These are phyloP conservation scores for Tenrec ecaudatus DNA, from an alignment of 2,113 vertebrate species.

Conservation along the genomic window DNA sequence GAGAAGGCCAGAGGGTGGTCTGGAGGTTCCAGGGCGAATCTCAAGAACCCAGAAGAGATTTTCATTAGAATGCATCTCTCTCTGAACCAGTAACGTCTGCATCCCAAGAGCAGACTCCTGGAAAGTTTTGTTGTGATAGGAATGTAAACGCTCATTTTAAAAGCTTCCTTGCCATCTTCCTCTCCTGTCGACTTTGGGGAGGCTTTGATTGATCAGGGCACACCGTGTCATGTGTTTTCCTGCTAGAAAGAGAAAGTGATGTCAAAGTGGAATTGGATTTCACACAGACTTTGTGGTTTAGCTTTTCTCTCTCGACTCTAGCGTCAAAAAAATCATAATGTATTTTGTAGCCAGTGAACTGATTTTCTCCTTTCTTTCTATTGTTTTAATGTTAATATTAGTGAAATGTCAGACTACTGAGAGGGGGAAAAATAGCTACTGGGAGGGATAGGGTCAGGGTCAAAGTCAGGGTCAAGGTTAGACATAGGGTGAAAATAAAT, in stretches of 20 bases:
- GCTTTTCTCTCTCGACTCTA: conserved; percentile 28
- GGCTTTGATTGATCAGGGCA: conserved; percentile 54
- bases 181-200: conserved; percentile 6
- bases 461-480: too few relatives aligned
- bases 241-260: conserved; percentile 47
- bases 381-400: too few relatives aligned
- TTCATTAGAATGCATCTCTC: background rate
- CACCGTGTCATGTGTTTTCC: conserved; percentile 24
- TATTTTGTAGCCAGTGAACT: background rate
- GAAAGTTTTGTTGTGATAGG: conserved; percentile 38
- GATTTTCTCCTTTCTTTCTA: background rate
- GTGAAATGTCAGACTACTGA: background rate
- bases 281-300: conserved; percentile 27
- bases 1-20: background rate
- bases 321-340: background rate
- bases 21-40: background rate
- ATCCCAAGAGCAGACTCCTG: background rate
- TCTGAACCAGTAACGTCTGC: background rate
- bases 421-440: background rate
- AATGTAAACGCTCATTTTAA: conserved; percentile 31
- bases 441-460: too few relatives aligned
- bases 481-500: background rate
- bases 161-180: background rate
- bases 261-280: conserved; percentile 46
- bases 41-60: background rate